Evolutionary conservation across 2,797 vertebrate species (phyloP), one percentile per base, ranked within the genome.

Genomic region (Sitta carolinensis): DNA sequence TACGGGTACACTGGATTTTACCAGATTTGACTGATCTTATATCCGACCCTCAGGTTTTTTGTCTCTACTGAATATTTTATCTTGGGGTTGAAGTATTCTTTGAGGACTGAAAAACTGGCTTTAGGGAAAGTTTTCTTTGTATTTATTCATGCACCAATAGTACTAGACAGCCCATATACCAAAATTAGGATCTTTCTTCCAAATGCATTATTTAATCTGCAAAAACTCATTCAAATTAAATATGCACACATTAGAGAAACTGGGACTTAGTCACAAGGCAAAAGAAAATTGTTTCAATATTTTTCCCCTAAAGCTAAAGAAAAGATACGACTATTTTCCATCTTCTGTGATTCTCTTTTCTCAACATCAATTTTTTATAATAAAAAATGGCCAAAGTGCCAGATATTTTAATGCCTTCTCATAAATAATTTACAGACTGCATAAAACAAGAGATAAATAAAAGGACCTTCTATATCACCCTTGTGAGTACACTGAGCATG

Each of bases 231-330:
- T 91, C 50, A 74, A 74, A 61, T 93, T 59, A 84, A 82, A 87
- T 55, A 40, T 25, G 25, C 27, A 51, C 26, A 82, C 22, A 73
- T 73, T 78, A 74, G 52, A 45, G 84, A 95, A 96, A 89, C 16
- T 32, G 83, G 48, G 45, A 92, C 82, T 95, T 86, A 92, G 43
- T 54, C 76, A 89, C 27, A 57, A 85, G 78, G 63, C 81, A 93
- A 87, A 95, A 92, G 61, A 85, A 59, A 94, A 92, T 64, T 47
- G 61, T 87, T 94, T 92, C 77, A 96, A 59, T 34, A 73, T 94
- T 83, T 89, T 95, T 61, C 57, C 62, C 69, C 86, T 85, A 87
- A 95, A 87, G 68, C 64, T 68, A 84, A 90, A 82, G 82, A 72
- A 95, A 97, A 93, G 23, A 93, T 81, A 51, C 62, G 91, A 58